phyloP scores from a whole-genome alignment of 2,797 vertebrate species.

The Emydoidea blandingii region DNA sequence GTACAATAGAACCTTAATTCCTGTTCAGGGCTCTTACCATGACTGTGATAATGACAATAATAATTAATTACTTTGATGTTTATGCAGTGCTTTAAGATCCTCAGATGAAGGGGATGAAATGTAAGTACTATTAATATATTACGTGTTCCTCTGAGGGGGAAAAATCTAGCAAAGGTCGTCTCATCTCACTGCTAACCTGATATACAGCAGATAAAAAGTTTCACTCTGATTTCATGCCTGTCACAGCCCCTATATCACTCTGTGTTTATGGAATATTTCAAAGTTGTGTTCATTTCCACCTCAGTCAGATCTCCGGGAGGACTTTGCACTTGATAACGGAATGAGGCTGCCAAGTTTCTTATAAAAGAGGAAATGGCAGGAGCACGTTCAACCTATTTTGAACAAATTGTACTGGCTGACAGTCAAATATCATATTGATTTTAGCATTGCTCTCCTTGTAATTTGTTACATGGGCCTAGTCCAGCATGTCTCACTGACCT shows the following conservation, averaged over 20 bases:
- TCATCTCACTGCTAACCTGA: slow-evolving; percentile 24
- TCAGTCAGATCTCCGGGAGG: slow-evolving; percentile 31
- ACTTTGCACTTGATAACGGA: slow-evolving; percentile 54
- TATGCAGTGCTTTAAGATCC: not conserved
- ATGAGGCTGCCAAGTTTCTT: slow-evolving; percentile 50
- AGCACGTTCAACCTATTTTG: slow-evolving; percentile 65
- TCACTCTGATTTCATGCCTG: slow-evolving; percentile 68
- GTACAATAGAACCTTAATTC: not conserved
- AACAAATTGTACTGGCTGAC: slow-evolving; percentile 67
- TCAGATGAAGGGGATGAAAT: not conserved
- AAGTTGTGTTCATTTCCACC: slow-evolving; percentile 57
- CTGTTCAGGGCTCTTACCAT: not conserved
- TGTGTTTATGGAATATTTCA: slow-evolving; percentile 69
- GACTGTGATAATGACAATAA: not conserved
- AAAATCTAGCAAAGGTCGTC: not conserved
- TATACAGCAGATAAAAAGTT: slow-evolving; percentile 59
- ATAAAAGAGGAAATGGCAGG: slow-evolving; percentile 55
- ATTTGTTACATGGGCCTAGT: slow-evolving; percentile 44
- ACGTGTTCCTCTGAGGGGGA: not conserved
- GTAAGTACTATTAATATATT: not conserved
- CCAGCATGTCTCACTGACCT: slow-evolving; percentile 36
- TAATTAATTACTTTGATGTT: not conserved
- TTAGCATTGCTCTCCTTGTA: slow-evolving; percentile 49
- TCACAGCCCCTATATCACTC: slow-evolving; percentile 47
- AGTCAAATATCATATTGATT: slow-evolving; percentile 74